Conservation (phyloP, 2,113 vertebrate species). For the Phaethon lepturus region DNA sequence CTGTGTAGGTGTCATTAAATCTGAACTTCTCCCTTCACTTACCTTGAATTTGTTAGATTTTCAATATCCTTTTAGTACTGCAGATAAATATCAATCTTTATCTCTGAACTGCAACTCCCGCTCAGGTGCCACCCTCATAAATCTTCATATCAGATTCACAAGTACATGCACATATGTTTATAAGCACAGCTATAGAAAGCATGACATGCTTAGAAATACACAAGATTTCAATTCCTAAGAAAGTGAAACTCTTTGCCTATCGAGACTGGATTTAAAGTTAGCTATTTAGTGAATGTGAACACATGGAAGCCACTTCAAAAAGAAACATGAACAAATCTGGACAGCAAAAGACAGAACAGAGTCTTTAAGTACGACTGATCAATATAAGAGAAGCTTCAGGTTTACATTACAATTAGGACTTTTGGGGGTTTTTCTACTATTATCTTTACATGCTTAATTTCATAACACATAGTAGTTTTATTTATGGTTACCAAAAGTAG, state of each 20-base stretch:
- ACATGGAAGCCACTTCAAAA: not conserved
- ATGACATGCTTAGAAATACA: not conserved
- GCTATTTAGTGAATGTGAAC: not conserved
- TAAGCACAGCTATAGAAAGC: not conserved
- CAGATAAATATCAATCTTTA: constrained; percentile 14
- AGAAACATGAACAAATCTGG: not conserved
- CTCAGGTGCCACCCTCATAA: constrained; percentile 8
- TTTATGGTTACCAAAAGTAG: not conserved
- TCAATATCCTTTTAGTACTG: not conserved
- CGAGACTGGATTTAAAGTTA: not conserved
- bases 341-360: not conserved
- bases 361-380: not conserved
- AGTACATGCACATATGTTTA: not conserved
- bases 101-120: not conserved
- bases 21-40: constrained; percentile 7
- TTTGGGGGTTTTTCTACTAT: not conserved
- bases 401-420: not conserved
- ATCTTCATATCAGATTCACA: not conserved
- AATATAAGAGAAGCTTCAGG: accelerated
- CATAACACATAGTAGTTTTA: not conserved
- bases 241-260: not conserved
- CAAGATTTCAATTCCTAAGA: not conserved
- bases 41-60: constrained; percentile 27
- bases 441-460: not conserved
- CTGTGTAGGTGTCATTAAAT: constrained; percentile 20